Base-by-base conservation (phyloP, 2,113 vertebrate species). In the Microcebus jonahi region DNA sequence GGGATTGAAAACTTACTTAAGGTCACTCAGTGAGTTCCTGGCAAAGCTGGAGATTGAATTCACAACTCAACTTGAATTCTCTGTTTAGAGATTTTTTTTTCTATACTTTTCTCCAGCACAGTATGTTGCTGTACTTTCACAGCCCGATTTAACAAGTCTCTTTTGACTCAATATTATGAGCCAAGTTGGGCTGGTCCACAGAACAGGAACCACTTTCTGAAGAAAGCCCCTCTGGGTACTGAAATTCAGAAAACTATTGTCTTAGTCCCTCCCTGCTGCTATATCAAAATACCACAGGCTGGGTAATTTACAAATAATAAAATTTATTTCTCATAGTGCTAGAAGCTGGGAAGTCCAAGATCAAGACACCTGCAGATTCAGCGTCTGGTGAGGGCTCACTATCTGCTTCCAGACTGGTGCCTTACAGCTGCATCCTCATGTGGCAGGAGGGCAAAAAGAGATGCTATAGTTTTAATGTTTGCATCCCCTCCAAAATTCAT, bases 101-200 rank as follows among this genome's bases (percentile, higher is more conserved):
- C 21, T 80, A 10, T 63, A 20, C n/a, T 77, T 82, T 63, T 82
- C 59, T 71, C 50, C 0, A 27, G 18, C 12, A 48, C 45, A 14
- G 23, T 39, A 11, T 2, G 34, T 45, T 53, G 55, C 59, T 34
- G 1, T 67, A 61, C 39, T 73, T 50, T 57, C 61, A 23, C 21
- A 31, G n/a, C 73, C 57, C 95, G 65, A 48, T 82, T 95, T 55
- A 83, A 97, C 71, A 96, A 73, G 61, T 61, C 70, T 71, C 90
- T 84, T 75, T 92, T 81, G 97, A 90, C 89, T 97, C 90, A 97
- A 29, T 11, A 13, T 71, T 94, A 96, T 89, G 96, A 97, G 63
- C 61, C 67, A 45, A 14, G 7, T 86, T 53, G 91, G 59, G 80
- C 92, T 21, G 86, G 67, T 21, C 89, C 84, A 63, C 14, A 65